Conservation (phyloP, 2,888 invertebrate species). For the Eupithecia subumbrata region DNA sequence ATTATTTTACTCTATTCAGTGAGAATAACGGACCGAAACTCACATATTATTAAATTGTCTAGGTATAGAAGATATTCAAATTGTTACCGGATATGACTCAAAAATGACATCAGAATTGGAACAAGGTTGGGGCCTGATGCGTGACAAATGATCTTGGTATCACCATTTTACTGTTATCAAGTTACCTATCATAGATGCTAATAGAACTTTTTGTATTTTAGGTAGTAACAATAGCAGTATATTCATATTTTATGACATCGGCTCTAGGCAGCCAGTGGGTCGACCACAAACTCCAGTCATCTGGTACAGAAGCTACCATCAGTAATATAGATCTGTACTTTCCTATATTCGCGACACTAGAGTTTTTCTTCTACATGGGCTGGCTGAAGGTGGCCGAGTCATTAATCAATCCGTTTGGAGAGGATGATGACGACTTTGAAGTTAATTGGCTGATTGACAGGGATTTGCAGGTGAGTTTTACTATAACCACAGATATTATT, state of each 20-base stretch:
- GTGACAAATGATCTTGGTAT: neutral
- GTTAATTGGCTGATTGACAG: slow-evolving; percentile 97
- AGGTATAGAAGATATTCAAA: slow-evolving; percentile 6
- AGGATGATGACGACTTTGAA: slow-evolving; percentile 96
- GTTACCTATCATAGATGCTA: neutral
- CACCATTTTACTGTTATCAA: neutral
- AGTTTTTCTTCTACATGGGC: slow-evolving; percentile 95
- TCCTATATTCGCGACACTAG: slow-evolving; percentile 94
- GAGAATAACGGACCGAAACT: neutral
- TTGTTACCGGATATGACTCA: slow-evolving; percentile 6
- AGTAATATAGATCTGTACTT: slow-evolving; percentile 93
- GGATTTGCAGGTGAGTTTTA: slow-evolving; percentile 88
- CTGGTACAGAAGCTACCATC: slow-evolving; percentile 61
- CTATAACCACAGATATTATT: neutral
- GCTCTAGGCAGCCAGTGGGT: slow-evolving; percentile 96
- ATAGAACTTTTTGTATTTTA: slow-evolving; percentile 52
- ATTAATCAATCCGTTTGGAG: slow-evolving; percentile 95
- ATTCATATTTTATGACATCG: slow-evolving; percentile 95
- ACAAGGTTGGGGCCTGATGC: slow-evolving; percentile 5
- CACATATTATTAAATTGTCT: neutral
- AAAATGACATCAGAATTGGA: slow-evolving; percentile 6
- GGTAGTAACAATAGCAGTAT: slow-evolving; percentile 96
- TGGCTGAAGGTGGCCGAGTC: slow-evolving; percentile 97
- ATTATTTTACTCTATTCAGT: neutral
- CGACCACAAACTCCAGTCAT: slow-evolving; percentile 78